phyloP scores from a whole-genome alignment of 2,888 invertebrate species.

The Eulithis prunata region DNA sequence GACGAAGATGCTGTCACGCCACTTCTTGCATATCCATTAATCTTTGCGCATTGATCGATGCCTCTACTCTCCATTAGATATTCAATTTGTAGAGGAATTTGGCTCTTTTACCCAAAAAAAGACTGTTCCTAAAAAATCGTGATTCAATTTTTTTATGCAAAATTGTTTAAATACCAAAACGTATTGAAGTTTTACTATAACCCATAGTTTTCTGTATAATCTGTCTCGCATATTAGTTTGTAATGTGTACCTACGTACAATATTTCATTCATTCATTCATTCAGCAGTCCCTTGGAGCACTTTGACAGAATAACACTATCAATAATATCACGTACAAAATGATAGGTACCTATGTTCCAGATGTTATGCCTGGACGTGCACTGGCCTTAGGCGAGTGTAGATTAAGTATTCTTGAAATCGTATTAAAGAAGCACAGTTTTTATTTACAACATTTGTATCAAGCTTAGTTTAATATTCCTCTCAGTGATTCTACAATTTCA shows the following conservation, averaged over 20 bases:
- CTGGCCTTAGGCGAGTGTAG: too few species aligned
- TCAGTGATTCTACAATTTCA: conserved; percentile 10
- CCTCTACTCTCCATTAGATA: conserved; percentile 30
- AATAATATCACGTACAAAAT: too few species aligned
- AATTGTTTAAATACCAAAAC: neutral
- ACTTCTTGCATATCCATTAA: conserved; percentile 37
- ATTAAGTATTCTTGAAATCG: too few species aligned
- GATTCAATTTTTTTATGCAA: too few species aligned
- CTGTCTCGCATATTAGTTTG: neutral
- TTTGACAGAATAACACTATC: too few species aligned
- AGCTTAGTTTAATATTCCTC: conserved; percentile 2
- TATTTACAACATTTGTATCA: too few species aligned
- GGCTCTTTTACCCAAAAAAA: conserved; percentile 10
- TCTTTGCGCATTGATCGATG: conserved; percentile 36
- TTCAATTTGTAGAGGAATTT: conserved; percentile 33
- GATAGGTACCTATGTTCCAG: too few species aligned
- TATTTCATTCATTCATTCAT: too few species aligned
- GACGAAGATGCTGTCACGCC: conserved; percentile 32
- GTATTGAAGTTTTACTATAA: neutral
- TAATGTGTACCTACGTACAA: neutral
- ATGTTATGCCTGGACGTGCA: too few species aligned
- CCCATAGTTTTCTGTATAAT: neutral
- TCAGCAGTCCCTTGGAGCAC: too few species aligned
- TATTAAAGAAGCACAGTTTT: too few species aligned
- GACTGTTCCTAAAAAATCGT: too few species aligned